Percentiles rank a stretch among this genome's conserved stretches.
Conservation (phyloP, 2,888 invertebrate species). For the Caenorhabditis sulstoni region DNA sequence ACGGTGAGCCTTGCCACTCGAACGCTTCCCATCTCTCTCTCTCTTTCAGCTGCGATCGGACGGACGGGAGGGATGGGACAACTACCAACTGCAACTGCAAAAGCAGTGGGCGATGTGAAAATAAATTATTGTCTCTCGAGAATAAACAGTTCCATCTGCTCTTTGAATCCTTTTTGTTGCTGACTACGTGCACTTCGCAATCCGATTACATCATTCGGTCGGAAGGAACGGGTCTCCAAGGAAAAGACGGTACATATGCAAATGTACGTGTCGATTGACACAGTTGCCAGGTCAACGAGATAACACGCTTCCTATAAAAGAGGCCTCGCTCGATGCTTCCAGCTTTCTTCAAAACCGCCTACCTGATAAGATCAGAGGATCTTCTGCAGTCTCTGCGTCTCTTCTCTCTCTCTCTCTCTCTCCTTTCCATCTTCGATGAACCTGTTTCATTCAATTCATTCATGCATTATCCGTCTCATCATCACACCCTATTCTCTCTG, state of each 20-base stretch:
- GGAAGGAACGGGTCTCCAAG: slow-evolving; percentile 34
- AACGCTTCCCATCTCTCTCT: not conserved
- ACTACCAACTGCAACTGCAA: slow-evolving; percentile 31
- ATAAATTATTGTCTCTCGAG: slow-evolving; percentile 8
- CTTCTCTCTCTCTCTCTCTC: slow-evolving; percentile 15
- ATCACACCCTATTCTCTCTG: slow-evolving; percentile 4
- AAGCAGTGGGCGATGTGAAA: slow-evolving; percentile 41
- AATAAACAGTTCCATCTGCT: slow-evolving; percentile 14
- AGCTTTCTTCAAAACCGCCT: not conserved
- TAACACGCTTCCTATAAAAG: slow-evolving; percentile 20
- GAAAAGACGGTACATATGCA: slow-evolving; percentile 51
- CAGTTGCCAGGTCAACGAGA: slow-evolving; percentile 41
- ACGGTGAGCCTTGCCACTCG: slow-evolving; percentile 13
- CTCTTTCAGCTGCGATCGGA: slow-evolving; percentile 34
- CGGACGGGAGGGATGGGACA: slow-evolving; percentile 52
- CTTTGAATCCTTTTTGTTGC: not conserved
- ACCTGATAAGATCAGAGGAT: slow-evolving; percentile 28
- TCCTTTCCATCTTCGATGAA: slow-evolving; percentile 20
- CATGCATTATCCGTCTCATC: slow-evolving; percentile 27
- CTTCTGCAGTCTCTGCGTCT: slow-evolving; percentile 13
- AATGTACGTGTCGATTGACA: slow-evolving; percentile 53
- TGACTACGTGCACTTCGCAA: slow-evolving; percentile 13
- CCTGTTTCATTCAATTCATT: slow-evolving; percentile 33
- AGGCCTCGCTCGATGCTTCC: not conserved
- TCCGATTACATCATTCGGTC: slow-evolving; percentile 29